A percentile compares a stretch with the other conserved stretches of the same genome.
phyloP scores from a whole-genome alignment of 2,113 vertebrate species.

The Chaetops frenatus region DNA sequence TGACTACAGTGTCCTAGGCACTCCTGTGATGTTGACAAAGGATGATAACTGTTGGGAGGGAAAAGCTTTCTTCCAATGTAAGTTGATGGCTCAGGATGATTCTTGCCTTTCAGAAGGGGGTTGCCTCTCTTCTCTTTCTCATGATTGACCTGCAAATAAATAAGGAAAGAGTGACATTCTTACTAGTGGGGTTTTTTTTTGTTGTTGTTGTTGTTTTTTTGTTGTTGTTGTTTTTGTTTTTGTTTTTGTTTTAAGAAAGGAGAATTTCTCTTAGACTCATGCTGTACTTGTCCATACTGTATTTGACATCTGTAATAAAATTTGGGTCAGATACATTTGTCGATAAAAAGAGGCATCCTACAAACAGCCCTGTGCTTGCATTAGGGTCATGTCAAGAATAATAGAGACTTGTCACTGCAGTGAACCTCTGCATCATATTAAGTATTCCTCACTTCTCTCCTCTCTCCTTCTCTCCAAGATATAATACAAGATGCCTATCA shows the following conservation, averaged over 20 bases:
- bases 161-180: constrained; percentile 6
- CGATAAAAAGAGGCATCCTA: constrained; percentile 1
- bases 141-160: constrained; percentile 49
- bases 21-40: not conserved
- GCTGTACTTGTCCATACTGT: not conserved
- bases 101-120: not conserved
- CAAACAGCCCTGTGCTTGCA: not conserved
- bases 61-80: not conserved
- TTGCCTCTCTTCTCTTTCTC: not conserved
- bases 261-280: not conserved
- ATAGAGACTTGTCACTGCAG: constrained; percentile 17
- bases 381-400: constrained; percentile 33
- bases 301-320: constrained; percentile 57
- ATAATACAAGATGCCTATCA: not conserved
- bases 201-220: no score
- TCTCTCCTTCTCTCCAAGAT: not conserved
- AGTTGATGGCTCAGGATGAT: not conserved
- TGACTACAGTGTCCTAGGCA: not conserved
- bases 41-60: not conserved
- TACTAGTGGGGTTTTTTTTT: no score
- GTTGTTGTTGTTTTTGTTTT: no score
- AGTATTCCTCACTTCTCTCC: not conserved
- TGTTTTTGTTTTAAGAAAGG: not conserved
- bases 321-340: constrained; percentile 39
- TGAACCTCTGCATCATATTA: not conserved